Percentiles rank a stretch among this genome's conserved stretches.
phyloP scores from a whole-genome alignment of 2,888 invertebrate genomes.

The Ormia ochracea region DNA sequence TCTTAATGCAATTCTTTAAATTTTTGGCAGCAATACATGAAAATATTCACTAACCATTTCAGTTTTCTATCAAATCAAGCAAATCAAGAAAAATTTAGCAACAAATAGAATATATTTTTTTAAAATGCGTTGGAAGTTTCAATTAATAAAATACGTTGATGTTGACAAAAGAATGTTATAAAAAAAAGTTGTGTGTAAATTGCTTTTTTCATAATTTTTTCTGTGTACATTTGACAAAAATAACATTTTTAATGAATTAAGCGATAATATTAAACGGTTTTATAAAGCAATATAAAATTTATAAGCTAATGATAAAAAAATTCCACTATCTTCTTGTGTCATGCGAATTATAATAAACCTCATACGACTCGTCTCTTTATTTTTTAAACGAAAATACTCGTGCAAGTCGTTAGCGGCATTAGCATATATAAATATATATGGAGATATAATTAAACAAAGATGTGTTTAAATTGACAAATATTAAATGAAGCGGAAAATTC shows the following conservation, averaged over 20 bases:
- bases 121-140: too few species aligned
- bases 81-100: too few species aligned
- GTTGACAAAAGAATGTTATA: too few species aligned
- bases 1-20: too few species aligned
- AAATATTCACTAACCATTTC: too few species aligned
- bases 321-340: slow-evolving; percentile 3
- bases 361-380: neutral
- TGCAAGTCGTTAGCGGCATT: neutral
- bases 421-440: neutral
- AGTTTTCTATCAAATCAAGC: too few species aligned
- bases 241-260: neutral
- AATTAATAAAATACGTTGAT: too few species aligned
- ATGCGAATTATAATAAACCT: neutral
- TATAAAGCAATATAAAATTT: slow-evolving; percentile 11
- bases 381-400: neutral
- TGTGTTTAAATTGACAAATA: neutral
- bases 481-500: neutral
- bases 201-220: too few species aligned
- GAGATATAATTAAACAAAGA: neutral
- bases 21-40: too few species aligned
- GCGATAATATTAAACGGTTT: neutral
- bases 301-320: slow-evolving; percentile 18
- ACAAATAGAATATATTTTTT: too few species aligned
- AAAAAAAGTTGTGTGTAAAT: too few species aligned
- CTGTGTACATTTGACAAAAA: neutral